These are phyloP conservation scores for Lynx canadensis DNA, from an alignment of 2,113 vertebrate genomes.

Conservation along the genomic window DNA sequence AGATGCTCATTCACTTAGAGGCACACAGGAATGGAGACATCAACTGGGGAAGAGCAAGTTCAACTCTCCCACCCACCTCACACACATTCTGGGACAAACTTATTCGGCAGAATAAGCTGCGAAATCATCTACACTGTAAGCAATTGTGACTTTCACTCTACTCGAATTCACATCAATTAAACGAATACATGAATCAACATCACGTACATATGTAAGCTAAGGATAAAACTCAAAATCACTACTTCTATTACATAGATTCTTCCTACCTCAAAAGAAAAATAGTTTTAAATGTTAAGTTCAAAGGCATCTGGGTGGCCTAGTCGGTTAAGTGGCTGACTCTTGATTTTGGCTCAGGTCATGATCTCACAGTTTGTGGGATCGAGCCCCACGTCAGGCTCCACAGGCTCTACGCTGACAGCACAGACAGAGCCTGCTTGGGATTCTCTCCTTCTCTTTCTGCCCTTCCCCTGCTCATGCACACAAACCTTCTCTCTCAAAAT, in stretches of 20 bases:
- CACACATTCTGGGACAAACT: background rate
- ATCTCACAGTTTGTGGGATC: too few relatives aligned
- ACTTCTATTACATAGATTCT: background rate
- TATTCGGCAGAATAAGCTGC: background rate
- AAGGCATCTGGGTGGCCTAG: too few relatives aligned
- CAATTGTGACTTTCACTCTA: background rate
- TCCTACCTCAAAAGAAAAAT: background rate
- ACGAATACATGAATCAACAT: background rate
- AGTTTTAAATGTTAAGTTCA: background rate
- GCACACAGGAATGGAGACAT: background rate
- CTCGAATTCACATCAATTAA: background rate
- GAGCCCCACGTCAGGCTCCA: too few relatives aligned
- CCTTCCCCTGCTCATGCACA: too few relatives aligned
- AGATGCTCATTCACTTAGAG: background rate
- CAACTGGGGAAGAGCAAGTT: background rate
- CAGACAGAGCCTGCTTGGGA: too few relatives aligned
- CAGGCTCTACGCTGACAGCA: too few relatives aligned
- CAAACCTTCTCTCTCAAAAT: too few relatives aligned
- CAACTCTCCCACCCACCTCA: background rate
- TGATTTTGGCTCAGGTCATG: too few relatives aligned
- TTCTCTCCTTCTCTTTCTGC: too few relatives aligned
- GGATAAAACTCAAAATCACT: constrained; percentile 11
- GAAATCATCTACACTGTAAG: background rate
- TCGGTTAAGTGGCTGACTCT: too few relatives aligned
- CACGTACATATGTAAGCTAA: background rate